phyloP scores from a whole-genome alignment of 1,140 invertebrate species.

The Argopecten irradians region DNA sequence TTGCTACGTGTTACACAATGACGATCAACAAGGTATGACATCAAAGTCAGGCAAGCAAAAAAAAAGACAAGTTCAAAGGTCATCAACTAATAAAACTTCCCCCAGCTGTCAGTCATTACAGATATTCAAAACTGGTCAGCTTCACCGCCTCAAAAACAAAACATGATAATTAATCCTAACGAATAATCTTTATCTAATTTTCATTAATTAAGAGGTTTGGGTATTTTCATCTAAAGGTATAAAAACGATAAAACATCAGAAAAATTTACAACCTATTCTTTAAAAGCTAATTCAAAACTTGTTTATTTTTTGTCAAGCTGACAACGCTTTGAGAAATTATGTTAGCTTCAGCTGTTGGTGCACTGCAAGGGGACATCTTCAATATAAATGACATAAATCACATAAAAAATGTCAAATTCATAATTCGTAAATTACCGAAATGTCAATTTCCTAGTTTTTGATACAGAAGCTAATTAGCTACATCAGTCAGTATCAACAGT shows the following conservation, averaged over 20 bases:
- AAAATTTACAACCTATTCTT: background rate
- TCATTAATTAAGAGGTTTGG: background rate
- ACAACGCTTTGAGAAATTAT: background rate
- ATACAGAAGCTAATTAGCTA: background rate
- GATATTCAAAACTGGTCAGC: background rate
- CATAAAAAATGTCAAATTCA: background rate
- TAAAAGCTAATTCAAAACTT: background rate
- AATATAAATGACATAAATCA: background rate
- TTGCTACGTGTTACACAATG: background rate
- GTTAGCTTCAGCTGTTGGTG: background rate
- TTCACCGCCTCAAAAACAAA: background rate
- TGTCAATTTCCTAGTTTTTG: background rate
- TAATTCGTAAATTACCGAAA: slow-evolving; percentile 13
- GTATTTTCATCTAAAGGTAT: background rate
- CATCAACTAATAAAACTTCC: background rate
- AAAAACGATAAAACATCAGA: background rate
- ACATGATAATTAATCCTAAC: background rate
- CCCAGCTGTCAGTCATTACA: background rate
- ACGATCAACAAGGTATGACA: background rate
- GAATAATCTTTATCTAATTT: no score
- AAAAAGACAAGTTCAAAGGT: background rate
- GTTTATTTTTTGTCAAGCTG: background rate
- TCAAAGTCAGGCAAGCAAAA: background rate
- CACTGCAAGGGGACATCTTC: background rate
- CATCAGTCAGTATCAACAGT: background rate